Conservation (phyloP, 2,113 vertebrate genomes). For the Eptatretus burgeri region DNA sequence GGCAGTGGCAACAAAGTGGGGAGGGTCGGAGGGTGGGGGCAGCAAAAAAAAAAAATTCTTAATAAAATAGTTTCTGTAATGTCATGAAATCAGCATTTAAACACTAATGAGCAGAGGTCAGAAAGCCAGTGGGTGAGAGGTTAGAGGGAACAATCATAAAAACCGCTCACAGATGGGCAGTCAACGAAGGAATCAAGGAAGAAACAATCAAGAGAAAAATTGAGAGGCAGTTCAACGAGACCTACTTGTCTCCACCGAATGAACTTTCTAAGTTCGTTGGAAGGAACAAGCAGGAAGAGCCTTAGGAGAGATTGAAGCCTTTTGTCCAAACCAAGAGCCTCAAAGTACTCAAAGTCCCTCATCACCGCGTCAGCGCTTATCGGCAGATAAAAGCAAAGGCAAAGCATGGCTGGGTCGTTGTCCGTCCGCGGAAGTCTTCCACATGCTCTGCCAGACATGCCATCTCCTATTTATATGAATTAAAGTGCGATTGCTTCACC, state of each 20-base stretch:
- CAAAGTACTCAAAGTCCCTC: conserved; percentile 58
- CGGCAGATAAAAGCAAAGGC: conserved; percentile 52
- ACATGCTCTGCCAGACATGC: no score
- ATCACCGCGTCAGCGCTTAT: conserved; percentile 22
- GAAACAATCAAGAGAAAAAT: not conserved
- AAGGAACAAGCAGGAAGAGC: conserved; percentile 53
- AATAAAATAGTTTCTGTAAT: no score
- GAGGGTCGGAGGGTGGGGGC: no score
- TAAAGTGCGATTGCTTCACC: no score
- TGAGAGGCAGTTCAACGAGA: not conserved
- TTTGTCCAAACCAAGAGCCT: conserved; percentile 48
- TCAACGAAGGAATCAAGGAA: not conserved
- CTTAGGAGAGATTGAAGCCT: conserved; percentile 56
- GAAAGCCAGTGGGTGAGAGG: no score
- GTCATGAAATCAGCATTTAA: no score
- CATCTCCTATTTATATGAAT: no score
- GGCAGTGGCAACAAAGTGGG: no score
- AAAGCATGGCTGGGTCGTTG: conserved; percentile 27
- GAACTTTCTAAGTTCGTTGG: conserved; percentile 52
- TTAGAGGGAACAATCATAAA: no score
- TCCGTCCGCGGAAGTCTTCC: no score
- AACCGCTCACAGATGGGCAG: not conserved
- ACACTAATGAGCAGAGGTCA: no score
- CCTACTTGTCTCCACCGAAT: conserved; percentile 48
- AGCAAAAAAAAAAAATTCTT: no score